These are phyloP conservation scores for Emmelina monodactyla DNA, from an alignment of 2,888 invertebrate species.

Conservation along the genomic window DNA sequence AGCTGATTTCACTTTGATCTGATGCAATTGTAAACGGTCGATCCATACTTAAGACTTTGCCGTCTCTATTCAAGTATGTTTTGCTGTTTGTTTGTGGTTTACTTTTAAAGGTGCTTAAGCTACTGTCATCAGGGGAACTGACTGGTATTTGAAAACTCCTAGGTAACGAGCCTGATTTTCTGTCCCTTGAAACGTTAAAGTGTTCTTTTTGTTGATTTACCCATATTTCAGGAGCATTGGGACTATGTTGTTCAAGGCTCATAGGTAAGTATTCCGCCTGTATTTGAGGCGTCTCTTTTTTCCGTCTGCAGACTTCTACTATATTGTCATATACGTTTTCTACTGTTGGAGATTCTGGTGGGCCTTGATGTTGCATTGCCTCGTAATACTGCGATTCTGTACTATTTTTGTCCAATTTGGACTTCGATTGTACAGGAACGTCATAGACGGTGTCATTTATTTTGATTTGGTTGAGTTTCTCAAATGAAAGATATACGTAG, in stretches of 20 bases:
- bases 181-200: constrained; percentile 69
- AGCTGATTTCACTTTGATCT: constrained; percentile 73
- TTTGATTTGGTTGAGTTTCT: constrained; percentile 35
- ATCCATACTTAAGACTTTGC: constrained; percentile 68
- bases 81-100: constrained; percentile 52
- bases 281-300: constrained; percentile 33
- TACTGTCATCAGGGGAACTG: constrained; percentile 55
- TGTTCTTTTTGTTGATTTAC: constrained; percentile 74
- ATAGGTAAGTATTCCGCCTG: constrained; percentile 49
- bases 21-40: constrained; percentile 77
- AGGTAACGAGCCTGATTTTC: constrained; percentile 80
- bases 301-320: constrained; percentile 44
- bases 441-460: constrained; percentile 48
- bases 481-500: constrained; percentile 57
- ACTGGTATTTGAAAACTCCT: constrained; percentile 77
- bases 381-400: constrained; percentile 37
- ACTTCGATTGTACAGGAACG: constrained; percentile 43
- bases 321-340: constrained; percentile 49
- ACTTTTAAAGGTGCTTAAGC: constrained; percentile 45
- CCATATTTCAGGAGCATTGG: constrained; percentile 75
- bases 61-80: constrained; percentile 66
- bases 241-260: constrained; percentile 54
- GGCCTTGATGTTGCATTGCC: constrained; percentile 36
- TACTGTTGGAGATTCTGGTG: constrained; percentile 21
- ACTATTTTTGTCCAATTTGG: constrained; percentile 26